phyloP scores from a whole-genome alignment of 2,113 vertebrate species.

The Eretmochelys imbricata region DNA sequence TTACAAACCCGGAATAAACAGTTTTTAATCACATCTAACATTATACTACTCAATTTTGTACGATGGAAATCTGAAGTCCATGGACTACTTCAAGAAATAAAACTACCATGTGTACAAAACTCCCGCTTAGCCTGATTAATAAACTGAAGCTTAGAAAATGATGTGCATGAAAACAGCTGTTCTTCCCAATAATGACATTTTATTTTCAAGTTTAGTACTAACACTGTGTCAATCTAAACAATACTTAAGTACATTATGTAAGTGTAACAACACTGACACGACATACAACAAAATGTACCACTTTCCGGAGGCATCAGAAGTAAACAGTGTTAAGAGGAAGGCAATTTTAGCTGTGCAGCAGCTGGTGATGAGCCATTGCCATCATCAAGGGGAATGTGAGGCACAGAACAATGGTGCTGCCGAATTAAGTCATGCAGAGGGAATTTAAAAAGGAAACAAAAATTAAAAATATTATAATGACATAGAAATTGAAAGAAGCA shows the following conservation, averaged over 20 bases:
- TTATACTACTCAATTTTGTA: conserved; percentile 71
- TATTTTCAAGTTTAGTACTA: conserved; percentile 77
- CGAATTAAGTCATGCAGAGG: conserved; percentile 14
- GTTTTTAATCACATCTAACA: conserved; percentile 79
- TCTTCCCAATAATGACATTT: conserved; percentile 71
- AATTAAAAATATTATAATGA: not conserved
- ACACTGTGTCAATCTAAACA: conserved; percentile 73
- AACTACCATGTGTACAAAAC: conserved; percentile 57
- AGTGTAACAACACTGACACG: conserved; percentile 42
- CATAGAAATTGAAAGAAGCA: not conserved
- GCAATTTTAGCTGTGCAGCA: conserved; percentile 46
- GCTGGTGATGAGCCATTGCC: conserved; percentile 56
- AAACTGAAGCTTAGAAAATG: conserved; percentile 72
- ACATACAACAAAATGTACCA: conserved; percentile 57
- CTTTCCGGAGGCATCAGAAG: conserved; percentile 45
- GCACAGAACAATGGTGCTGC: not conserved
- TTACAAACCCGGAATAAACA: conserved; percentile 79
- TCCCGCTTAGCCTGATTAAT: conserved; percentile 73
- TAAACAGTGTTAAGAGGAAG: conserved; percentile 50
- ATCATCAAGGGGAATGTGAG: conserved; percentile 33
- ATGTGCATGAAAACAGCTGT: conserved; percentile 74
- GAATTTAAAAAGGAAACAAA: conserved; percentile 30
- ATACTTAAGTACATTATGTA: conserved; percentile 70
- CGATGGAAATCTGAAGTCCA: conserved; percentile 78
- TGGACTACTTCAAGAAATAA: conserved; percentile 72